A percentile compares a stretch with the other conserved stretches of the same genome.
Evolutionary conservation across 2,113 vertebrate species (phyloP).

Genomic region (Sturnira hondurensis): DNA sequence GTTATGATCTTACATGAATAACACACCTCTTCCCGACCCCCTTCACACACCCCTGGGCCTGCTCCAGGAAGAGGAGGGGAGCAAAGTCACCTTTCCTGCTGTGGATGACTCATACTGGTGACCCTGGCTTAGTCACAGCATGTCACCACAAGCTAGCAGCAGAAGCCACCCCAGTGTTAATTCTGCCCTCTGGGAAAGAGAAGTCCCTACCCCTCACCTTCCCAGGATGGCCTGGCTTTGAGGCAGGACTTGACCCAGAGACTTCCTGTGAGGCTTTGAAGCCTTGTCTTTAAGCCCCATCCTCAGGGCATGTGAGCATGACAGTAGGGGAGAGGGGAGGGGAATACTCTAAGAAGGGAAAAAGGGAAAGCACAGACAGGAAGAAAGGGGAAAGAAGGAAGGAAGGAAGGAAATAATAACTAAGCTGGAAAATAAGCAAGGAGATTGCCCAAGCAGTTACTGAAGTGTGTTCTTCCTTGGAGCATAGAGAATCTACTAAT

Average conservation of each 20-base stretch:
- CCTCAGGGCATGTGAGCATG: neutral
- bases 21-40: neutral
- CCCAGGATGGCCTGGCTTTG: neutral
- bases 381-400: neutral
- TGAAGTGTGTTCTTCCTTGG: neutral
- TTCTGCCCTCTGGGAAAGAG: slow-evolving; percentile 20
- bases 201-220: neutral
- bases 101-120: slow-evolving; percentile 25
- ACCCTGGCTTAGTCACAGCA: slow-evolving; percentile 27
- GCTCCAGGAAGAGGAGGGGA: neutral
- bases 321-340: neutral
- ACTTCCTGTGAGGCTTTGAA: neutral
- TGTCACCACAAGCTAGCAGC: neutral
- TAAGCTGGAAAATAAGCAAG: neutral
- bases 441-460: neutral
- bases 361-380: neutral
- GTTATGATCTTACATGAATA: neutral
- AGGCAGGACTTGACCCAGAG: neutral
- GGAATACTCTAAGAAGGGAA: neutral
- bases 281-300: neutral
- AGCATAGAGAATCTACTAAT: neutral
- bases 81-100: slow-evolving; percentile 17
- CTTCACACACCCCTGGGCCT: neutral
- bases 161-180: neutral
- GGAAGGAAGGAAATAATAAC: neutral